phyloP scores from a whole-genome alignment of 2,797 vertebrate species.

The Erethizon dorsatum region DNA sequence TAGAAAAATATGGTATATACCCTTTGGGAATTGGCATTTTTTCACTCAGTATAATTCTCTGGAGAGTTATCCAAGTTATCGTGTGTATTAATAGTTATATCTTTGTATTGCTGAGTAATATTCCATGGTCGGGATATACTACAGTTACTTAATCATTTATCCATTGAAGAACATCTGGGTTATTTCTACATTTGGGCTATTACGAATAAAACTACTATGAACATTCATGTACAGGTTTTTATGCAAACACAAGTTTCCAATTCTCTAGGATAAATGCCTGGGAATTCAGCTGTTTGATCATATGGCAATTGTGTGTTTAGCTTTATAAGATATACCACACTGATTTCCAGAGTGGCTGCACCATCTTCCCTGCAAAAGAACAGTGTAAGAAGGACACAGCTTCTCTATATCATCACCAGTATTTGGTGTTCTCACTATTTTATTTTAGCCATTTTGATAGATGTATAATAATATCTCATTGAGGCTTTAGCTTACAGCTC shows the following conservation, averaged over 20 bases:
- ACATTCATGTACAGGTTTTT: neutral
- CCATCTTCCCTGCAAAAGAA: neutral
- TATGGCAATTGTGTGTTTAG: neutral
- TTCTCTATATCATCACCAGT: constrained; percentile 26
- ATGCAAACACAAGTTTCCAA: constrained; percentile 16
- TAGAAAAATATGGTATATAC: neutral
- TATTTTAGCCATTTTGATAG: neutral
- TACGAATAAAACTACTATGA: neutral
- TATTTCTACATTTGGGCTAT: neutral
- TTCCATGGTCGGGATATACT: neutral
- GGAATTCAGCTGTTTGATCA: neutral
- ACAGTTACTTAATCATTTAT: constrained; percentile 15
- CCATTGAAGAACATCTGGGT: neutral
- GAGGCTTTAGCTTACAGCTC: neutral
- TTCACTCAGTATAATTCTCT: neutral
- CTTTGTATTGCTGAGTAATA: constrained; percentile 56
- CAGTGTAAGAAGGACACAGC: neutral
- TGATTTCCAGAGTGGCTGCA: neutral
- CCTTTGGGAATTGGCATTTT: neutral
- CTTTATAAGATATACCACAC: neutral
- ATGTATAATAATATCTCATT: neutral
- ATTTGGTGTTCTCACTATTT: neutral
- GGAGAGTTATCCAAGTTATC: neutral
- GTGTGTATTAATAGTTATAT: neutral
- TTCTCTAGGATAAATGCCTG: constrained; percentile 13